Percentiles rank a stretch among this genome's conserved stretches.
These are phyloP conservation scores for Manacus vitellinus DNA, from an alignment of 2,113 vertebrate species.

Conservation along the genomic window DNA sequence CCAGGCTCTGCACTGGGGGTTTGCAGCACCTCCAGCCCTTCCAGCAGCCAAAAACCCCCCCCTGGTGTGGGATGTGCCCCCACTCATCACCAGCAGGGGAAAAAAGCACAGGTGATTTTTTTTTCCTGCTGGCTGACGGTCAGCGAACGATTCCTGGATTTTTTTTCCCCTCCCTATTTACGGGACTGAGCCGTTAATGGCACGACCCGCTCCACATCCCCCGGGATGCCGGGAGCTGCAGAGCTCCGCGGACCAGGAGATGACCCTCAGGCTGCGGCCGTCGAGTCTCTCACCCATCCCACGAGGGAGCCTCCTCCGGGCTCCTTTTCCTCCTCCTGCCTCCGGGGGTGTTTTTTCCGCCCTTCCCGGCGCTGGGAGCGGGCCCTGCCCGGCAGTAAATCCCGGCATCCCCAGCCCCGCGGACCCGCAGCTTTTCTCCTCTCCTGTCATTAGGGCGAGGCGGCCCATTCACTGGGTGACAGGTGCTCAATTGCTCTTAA, in stretches of 20 bases:
- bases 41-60: not conserved
- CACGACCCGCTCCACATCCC: not conserved
- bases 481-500: slow-evolving; percentile 72
- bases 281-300: not conserved
- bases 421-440: slow-evolving; percentile 43
- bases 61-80: not conserved
- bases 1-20: not conserved
- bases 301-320: fast-evolving
- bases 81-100: not conserved
- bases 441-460: slow-evolving; percentile 56
- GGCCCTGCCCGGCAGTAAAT: slow-evolving; percentile 19
- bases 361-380: not conserved
- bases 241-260: fast-evolving
- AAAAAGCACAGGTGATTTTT: fast-evolving
- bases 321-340: not conserved
- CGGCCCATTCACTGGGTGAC: slow-evolving; percentile 64
- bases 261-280: not conserved
- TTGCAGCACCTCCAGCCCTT: not conserved
- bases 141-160: not conserved
- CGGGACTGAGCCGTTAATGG: not conserved
- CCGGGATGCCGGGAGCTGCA: not conserved
- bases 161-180: not conserved
- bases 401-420: not conserved
- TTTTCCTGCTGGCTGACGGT: not conserved
- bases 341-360: not conserved